Evolutionary conservation across 1,140 invertebrate genomes (phyloP), one percentile per base, ranked within the genome.

Genomic region (Drosophila prosaltans): DNA sequence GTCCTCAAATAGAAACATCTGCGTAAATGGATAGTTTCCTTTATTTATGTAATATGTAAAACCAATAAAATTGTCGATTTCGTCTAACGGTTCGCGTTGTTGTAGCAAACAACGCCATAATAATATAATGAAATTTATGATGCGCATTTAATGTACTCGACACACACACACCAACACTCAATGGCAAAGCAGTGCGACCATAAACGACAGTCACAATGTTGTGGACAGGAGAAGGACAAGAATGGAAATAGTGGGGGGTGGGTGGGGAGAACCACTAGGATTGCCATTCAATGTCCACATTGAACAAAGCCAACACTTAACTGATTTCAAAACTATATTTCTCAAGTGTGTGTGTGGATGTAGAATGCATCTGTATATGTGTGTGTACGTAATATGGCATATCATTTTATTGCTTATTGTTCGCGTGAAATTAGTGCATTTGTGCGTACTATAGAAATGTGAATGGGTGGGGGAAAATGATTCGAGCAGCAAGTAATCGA

Each of bases 71-170:
- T 72, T 65, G 64, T 79, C 74, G 69, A 83, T 80, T 80, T 76
- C 66, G 57, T 61, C 78, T 68, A 81, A 78, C 69, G 55, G 57
- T 60, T 62, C 30, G 43, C 78, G 78, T 76, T 69, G 69, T 84
- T 86, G 82, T 82, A 80, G 79, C 83, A 88, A 86, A 88, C 83
- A 86, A 88, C 80, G 83, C 83, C 69, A 88, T 88, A 86, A 86
- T 86, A 86, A 86, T 86, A 80, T 86, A 86, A 86, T 86, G 82
- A 86, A 86, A 86, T 86, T 86, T 86, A 86, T 86, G 83, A 86
- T 86, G 83, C 82, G 82, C 75, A 88, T 80, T 86, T 86, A 86
- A 86, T 86, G 80, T 86, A 86, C 82, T 88, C 73, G 57, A 48
- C 36, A 61, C 16, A 59, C 79, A 75, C 78, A 75, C 30, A 26